Evolutionary conservation across 2,888 invertebrate species (phyloP), one percentile per base, ranked within the genome.

Genomic region (Drosophila quinaria): DNA sequence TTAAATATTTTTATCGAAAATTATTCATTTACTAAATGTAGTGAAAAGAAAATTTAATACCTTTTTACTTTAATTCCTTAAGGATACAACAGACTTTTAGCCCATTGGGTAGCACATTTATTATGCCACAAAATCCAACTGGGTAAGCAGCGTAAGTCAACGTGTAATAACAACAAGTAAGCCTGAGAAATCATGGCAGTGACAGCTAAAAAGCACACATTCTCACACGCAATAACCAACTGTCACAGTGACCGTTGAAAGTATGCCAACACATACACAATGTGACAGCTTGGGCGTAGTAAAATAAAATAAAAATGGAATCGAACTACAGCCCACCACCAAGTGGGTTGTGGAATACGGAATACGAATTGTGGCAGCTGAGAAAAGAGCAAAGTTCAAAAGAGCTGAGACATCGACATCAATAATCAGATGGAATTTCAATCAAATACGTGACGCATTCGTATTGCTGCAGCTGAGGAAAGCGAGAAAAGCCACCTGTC

Each of bases 361-460:
- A 25, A 25, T 25, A 49, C n/a, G 17, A 15, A 22, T 17, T 47
- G 44, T 15, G 15, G 31, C 25, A 5, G 17, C 59, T 25, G 55
- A 15, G 62, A n/a, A 51, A 50, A 65, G 66, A 46, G 65, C 80
- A 78, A 68, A 71, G 78, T 51, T 63, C 56, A 67, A 59, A 47
- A 63, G 67, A 72, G 42, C 47, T 61, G 56, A 19, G 31, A n/a
- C 37, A 60, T 54, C 60, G 42, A 50, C 59, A 52, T 70, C 74
- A 67, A 81, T 81, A 85, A 85, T 72, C 80, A 75, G 80, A 82
- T 78, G 70, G 78, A 70, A 80, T 80, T 82, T 74, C 85, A 85
- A 81, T 81, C 81, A 81, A 80, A 61, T 85, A 81, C 81, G 81
- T 81, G 85, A 85, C 71, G 61, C 47, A 56, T 64, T 56, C 37